A percentile compares a stretch with the other conserved stretches of the same genome.
phyloP scores from a whole-genome alignment of 2,888 invertebrate species.

The Drosophila pseudotalamancana region DNA sequence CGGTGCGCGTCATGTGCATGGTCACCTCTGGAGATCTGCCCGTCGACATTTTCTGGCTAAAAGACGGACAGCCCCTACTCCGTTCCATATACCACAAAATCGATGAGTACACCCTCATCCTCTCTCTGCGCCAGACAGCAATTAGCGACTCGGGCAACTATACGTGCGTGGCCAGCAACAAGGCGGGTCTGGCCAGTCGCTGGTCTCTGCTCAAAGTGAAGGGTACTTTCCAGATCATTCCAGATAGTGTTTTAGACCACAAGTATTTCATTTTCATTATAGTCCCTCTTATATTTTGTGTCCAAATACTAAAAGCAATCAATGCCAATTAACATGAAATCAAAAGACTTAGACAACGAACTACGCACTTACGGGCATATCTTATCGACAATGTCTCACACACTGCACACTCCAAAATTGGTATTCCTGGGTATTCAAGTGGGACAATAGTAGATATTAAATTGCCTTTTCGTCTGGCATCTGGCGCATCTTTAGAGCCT shows the following conservation, averaged over 20 bases:
- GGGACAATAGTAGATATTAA: background rate
- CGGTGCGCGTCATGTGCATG: constrained; percentile 87
- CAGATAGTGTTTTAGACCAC: background rate
- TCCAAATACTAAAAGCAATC: background rate
- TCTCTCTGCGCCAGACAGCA: constrained; percentile 84
- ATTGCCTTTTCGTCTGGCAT: background rate
- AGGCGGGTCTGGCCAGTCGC: constrained; percentile 86
- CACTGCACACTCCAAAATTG: no score
- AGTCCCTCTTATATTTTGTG: no score
- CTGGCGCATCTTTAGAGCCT: constrained; percentile 62
- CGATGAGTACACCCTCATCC: constrained; percentile 85
- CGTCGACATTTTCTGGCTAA: constrained; percentile 88
- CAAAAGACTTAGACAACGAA: constrained; percentile 38
- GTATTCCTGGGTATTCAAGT: no score
- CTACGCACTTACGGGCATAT: no score
- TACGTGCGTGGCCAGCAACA: constrained; percentile 87
- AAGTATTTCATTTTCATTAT: background rate
- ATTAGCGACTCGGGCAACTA: constrained; percentile 86
- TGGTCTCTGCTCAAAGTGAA: constrained; percentile 86
- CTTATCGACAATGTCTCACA: no score
- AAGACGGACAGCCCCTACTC: constrained; percentile 84
- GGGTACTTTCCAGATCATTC: constrained; percentile 84
- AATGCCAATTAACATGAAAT: background rate
- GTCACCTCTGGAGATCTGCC: constrained; percentile 92
- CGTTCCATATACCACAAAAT: constrained; percentile 84